A percentile compares a stretch with the other conserved stretches of the same genome.
Conservation (phyloP, 2,797 vertebrate genomes). For the Calcarius lapponicus region DNA sequence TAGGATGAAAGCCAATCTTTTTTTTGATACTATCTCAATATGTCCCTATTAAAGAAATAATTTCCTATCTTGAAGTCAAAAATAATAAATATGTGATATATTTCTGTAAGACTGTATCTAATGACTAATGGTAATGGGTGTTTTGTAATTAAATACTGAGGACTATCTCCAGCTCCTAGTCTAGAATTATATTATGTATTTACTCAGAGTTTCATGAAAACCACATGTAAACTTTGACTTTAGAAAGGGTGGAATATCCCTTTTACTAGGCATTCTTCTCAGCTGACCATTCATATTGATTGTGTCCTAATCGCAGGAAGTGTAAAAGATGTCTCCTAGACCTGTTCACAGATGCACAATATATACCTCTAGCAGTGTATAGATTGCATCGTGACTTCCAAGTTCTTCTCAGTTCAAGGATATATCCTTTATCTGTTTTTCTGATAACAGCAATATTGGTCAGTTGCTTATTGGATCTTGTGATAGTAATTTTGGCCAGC, state of each 20-base stretch:
- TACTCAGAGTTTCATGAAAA: neutral
- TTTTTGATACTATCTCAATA: neutral
- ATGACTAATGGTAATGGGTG: neutral
- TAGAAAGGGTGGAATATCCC: neutral
- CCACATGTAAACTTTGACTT: neutral
- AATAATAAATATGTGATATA: neutral
- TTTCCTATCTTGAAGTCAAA: neutral
- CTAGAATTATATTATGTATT: neutral
- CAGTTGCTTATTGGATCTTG: neutral
- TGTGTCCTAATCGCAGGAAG: neutral
- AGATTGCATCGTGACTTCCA: neutral
- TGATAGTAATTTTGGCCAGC: neutral
- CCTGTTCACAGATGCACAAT: neutral
- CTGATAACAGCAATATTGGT: neutral
- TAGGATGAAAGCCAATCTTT: neutral
- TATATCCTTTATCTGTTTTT: neutral
- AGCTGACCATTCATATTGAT: neutral
- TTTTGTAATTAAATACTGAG: neutral
- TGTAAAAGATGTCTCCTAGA: neutral
- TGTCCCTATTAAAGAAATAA: neutral
- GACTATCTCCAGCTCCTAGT: neutral
- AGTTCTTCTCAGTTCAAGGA: neutral
- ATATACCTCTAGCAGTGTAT: neutral
- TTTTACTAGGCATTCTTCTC: neutral
- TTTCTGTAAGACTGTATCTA: neutral